Evolutionary conservation across 2,113 vertebrate species (phyloP), one percentile per base, ranked within the genome.

Genomic region (Mobula birostris): DNA sequence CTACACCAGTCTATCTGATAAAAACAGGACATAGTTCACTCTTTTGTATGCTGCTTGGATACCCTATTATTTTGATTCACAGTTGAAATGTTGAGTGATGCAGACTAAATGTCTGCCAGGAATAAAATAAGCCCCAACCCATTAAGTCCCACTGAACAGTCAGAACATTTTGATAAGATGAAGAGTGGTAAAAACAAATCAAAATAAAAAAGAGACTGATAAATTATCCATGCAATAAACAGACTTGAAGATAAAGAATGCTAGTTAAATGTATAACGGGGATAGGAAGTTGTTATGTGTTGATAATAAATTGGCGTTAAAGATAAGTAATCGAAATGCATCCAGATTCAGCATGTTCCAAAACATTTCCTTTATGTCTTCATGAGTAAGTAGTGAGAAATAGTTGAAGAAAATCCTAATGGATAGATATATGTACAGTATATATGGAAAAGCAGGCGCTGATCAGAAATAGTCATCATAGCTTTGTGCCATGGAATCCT

Each of bases 1-100:
- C 32, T 92, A 74, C 90, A 92, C 90, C 90, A 92, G 66, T 72
- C 90, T 92, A 92, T 92, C 68, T 93, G 91, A 93, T 93, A 93
- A 93, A 93, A 93, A 93, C 70, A 93, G 91, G 72, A 76, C 91
- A 93, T 48, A 93, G 91, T 93, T 93, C 91, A 93, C 70, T 76
- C 68, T 70, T 93, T 70, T 93, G 40, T 70, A 76, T 70, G 72
- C 32, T 93, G 91, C 91, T 74, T 32, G 91, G 91, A 48, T 66
- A 92, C 36, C 91, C 91, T 74, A 93, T 70, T 93, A 93, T 93
- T 93, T 93, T 93, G 70, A 93, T 93, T 93, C 91, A 93, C 70
- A 93, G 70, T 93, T 56, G 40, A 93, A 93, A 93, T 74, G 68
- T 36, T 74, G 91, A 93, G 91, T 93, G 91, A 93, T 48, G 91